Conservation (phyloP, 2,797 vertebrate species). For the Aselliscus stoliczkanus region DNA sequence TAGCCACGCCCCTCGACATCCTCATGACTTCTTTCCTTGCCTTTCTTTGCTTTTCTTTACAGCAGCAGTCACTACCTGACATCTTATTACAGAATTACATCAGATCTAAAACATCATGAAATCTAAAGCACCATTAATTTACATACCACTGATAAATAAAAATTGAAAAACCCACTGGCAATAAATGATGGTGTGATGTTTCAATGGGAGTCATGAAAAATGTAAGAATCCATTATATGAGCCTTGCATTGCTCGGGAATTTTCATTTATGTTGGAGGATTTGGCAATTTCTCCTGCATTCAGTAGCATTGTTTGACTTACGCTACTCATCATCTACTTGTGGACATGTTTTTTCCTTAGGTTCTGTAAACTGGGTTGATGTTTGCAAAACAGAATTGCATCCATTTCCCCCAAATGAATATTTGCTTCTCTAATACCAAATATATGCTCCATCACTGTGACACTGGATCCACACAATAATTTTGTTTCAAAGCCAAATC, state of each 20-base stretch:
- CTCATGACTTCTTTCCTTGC: background rate
- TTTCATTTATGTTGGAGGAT: background rate
- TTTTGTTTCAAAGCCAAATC: slow-evolving; percentile 12
- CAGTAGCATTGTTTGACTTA: background rate
- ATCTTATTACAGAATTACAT: background rate
- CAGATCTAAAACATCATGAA: background rate
- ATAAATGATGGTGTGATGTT: background rate
- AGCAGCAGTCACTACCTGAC: background rate
- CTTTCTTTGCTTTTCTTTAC: background rate
- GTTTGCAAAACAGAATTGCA: background rate
- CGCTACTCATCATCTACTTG: background rate
- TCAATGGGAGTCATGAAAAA: background rate
- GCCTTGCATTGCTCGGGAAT: background rate
- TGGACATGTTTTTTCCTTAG: background rate
- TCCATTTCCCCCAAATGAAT: background rate
- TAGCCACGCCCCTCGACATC: too few species aligned
- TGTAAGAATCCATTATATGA: background rate
- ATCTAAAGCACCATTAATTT: background rate
- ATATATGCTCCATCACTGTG: background rate
- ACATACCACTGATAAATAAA: background rate
- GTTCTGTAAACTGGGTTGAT: background rate
- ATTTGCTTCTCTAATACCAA: background rate
- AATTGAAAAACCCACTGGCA: background rate
- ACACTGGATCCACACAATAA: background rate
- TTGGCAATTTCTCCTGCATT: background rate